Conservation (phyloP, 2,113 vertebrate species). For the Tenebrosternarchus preto region DNA sequence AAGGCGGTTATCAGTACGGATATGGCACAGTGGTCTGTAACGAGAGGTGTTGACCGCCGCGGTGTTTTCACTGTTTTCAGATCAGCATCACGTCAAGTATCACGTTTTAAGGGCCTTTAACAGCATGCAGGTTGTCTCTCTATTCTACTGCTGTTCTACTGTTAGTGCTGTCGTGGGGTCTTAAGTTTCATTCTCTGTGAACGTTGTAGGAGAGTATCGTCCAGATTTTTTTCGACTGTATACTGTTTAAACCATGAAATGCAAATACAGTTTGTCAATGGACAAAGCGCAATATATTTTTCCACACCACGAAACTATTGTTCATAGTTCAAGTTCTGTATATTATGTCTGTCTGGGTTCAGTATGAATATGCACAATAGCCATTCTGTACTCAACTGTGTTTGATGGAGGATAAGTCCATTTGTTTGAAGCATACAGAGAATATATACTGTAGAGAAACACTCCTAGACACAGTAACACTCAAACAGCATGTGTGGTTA, state of each 20-base stretch:
- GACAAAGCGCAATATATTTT: conserved; percentile 53
- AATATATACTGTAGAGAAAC: conserved; percentile 37
- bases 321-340: conserved; percentile 8
- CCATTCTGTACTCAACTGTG: conserved; percentile 20
- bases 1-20: background rate
- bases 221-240: background rate
- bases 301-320: conserved; percentile 27
- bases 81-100: background rate
- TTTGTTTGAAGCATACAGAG: conserved; percentile 35
- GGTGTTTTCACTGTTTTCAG: background rate
- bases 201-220: conserved; percentile 28
- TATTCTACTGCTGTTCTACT: background rate
- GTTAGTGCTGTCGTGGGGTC: background rate
- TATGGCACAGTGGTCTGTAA: conserved; percentile 5
- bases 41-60: background rate
- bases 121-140: background rate
- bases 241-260: conserved; percentile 50
- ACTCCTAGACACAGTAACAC: conserved; percentile 54
- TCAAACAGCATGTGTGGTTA: conserved; percentile 19
- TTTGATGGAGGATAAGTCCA: conserved; percentile 12
- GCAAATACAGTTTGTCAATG: conserved; percentile 45
- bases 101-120: background rate
- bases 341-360: conserved; percentile 43
- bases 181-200: background rate
- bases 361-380: conserved; percentile 30